phyloP scores from a whole-genome alignment of 2,888 invertebrate genomes.

The Actias luna region DNA sequence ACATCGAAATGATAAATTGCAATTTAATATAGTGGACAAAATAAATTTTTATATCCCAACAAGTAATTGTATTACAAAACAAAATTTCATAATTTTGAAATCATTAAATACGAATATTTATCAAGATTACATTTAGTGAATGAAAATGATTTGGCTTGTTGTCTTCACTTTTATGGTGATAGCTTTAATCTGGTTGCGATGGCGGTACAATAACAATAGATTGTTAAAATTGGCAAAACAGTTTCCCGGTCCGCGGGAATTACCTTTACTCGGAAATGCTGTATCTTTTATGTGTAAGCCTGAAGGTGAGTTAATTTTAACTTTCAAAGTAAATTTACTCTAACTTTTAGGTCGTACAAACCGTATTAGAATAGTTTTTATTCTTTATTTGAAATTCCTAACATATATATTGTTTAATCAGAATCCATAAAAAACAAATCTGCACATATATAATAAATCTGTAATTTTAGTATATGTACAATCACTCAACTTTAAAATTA shows the following conservation, averaged over 20 bases:
- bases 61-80: not conserved
- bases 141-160: constrained; percentile 47
- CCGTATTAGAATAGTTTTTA: too few species aligned
- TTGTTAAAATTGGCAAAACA: constrained; percentile 46
- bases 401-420: too few species aligned
- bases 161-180: constrained; percentile 30
- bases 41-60: not conserved
- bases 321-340: too few species aligned
- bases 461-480: too few species aligned
- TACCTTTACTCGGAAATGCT: constrained; percentile 62
- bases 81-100: not conserved
- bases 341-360: too few species aligned
- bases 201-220: constrained; percentile 51
- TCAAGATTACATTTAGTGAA: constrained; percentile 35
- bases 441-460: too few species aligned
- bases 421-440: too few species aligned
- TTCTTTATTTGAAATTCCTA: too few species aligned
- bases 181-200: constrained; percentile 45
- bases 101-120: not conserved
- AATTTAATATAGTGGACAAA: not conserved
- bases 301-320: constrained; percentile 46
- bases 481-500: too few species aligned
- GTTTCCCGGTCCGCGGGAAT: constrained; percentile 54
- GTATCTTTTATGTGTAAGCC: constrained; percentile 50
- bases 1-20: not conserved